phyloP scores from a whole-genome alignment of 2,888 invertebrate genomes.

The Petrophora chlorosata region DNA sequence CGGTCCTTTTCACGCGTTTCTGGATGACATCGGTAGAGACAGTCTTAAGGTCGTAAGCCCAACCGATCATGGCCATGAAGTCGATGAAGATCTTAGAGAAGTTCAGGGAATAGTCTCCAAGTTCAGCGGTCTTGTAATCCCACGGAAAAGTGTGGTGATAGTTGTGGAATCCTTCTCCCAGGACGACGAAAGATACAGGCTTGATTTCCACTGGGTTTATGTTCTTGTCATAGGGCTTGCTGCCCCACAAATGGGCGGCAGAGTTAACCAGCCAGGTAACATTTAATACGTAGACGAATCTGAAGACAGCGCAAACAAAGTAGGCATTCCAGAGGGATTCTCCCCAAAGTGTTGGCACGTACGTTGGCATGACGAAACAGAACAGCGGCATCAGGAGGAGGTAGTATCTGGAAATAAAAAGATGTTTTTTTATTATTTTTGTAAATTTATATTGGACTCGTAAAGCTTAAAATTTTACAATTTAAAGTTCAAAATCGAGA shows the following conservation, averaged over 20 bases:
- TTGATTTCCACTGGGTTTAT: slow-evolving; percentile 89
- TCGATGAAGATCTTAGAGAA: slow-evolving; percentile 90
- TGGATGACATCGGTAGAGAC: slow-evolving; percentile 88
- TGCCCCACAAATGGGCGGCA: slow-evolving; percentile 91
- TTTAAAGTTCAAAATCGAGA: no score
- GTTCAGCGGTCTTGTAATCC: slow-evolving; percentile 93
- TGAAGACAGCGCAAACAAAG: slow-evolving; percentile 88
- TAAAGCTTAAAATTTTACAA: no score
- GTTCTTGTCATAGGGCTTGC: slow-evolving; percentile 88
- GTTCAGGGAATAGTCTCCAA: slow-evolving; percentile 88
- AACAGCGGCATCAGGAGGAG: slow-evolving; percentile 87
- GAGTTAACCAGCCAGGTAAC: slow-evolving; percentile 96
- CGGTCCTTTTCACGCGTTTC: slow-evolving; percentile 88
- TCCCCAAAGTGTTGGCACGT: slow-evolving; percentile 90
- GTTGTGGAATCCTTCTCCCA: slow-evolving; percentile 94
- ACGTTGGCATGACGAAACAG: slow-evolving; percentile 90
- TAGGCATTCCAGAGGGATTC: slow-evolving; percentile 87
- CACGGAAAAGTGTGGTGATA: slow-evolving; percentile 94
- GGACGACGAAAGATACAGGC: slow-evolving; percentile 85
- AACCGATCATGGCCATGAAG: slow-evolving; percentile 90
- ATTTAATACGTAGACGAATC: slow-evolving; percentile 91
- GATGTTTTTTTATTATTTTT: no score
- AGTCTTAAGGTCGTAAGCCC: slow-evolving; percentile 94
- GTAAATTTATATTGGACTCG: no score
- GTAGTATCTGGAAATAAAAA: slow-evolving; percentile 85